These are phyloP conservation scores for Eurytoma adleriae DNA, from an alignment of 2,888 invertebrate species.

Conservation along the genomic window DNA sequence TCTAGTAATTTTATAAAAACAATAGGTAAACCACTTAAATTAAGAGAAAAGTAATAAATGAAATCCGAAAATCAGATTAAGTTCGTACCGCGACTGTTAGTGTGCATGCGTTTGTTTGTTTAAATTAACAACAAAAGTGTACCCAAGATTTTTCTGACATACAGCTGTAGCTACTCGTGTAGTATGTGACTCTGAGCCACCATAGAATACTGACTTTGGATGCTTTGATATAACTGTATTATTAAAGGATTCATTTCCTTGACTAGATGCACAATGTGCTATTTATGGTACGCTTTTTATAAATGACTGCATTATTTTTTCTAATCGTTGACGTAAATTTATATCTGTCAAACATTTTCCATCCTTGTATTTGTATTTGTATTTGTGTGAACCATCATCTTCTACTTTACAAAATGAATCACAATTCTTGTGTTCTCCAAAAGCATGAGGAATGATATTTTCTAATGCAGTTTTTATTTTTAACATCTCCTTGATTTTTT, in stretches of 20 bases:
- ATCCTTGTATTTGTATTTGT: constrained; percentile 47
- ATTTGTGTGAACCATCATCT: constrained; percentile 23
- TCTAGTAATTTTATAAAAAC: constrained; percentile 10
- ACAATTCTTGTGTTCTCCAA: constrained; percentile 35
- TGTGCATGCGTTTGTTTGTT: constrained; percentile 28
- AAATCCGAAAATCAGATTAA: background rate
- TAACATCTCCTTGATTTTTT: background rate
- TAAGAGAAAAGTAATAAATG: background rate
- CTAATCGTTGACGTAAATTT: constrained; percentile 25
- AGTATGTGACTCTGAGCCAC: constrained; percentile 51
- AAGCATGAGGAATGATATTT: constrained; percentile 18
- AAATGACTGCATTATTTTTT: constrained; percentile 46
- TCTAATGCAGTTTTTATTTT: constrained; percentile 8
- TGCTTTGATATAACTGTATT: constrained; percentile 42
- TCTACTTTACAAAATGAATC: constrained; percentile 34
- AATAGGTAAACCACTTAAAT: background rate
- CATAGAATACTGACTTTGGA: constrained; percentile 56
- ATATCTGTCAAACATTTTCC: constrained; percentile 42
- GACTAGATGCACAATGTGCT: constrained; percentile 55
- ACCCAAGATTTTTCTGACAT: constrained; percentile 37
- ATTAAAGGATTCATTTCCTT: constrained; percentile 57
- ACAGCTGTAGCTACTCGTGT: constrained; percentile 49
- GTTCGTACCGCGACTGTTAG: background rate
- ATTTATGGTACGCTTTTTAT: constrained; percentile 18
- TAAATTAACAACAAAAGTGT: constrained; percentile 31